These are phyloP conservation scores for Petaurus breviceps DNA, from an alignment of 2,113 vertebrate species.

Conservation along the genomic window DNA sequence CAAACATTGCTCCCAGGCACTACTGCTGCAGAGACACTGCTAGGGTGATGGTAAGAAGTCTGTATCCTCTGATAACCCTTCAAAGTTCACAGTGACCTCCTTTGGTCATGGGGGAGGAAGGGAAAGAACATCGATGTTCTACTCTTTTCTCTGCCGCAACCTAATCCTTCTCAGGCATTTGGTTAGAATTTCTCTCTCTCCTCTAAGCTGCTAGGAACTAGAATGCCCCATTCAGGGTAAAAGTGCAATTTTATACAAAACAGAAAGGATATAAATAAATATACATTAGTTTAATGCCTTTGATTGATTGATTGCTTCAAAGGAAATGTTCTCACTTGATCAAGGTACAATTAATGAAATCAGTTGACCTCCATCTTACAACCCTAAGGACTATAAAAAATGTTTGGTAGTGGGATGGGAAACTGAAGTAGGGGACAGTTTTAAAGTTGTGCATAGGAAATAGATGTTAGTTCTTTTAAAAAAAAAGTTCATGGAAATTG, in stretches of 20 bases:
- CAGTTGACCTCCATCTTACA: neutral
- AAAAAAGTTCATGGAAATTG: neutral
- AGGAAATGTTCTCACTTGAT: neutral
- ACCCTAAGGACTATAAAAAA: neutral
- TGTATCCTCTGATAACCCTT: neutral
- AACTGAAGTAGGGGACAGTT: neutral
- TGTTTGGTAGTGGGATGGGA: neutral
- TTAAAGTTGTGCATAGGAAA: neutral
- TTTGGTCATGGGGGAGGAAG: neutral
- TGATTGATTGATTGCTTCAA: neutral
- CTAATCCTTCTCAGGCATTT: neutral
- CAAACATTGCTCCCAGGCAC: neutral
- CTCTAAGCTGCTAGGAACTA: neutral
- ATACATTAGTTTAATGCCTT: neutral
- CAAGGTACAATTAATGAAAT: neutral
- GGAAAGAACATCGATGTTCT: neutral
- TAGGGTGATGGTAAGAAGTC: neutral
- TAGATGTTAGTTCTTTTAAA: neutral
- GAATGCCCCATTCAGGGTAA: neutral
- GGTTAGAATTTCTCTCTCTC: neutral
- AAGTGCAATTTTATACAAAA: neutral
- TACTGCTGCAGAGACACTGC: neutral
- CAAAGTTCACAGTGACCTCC: neutral
- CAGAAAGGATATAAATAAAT: neutral
- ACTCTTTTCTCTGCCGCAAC: neutral